These are phyloP conservation scores for Metallyticus violacea DNA, from an alignment of 2,888 invertebrate species.

Conservation along the genomic window DNA sequence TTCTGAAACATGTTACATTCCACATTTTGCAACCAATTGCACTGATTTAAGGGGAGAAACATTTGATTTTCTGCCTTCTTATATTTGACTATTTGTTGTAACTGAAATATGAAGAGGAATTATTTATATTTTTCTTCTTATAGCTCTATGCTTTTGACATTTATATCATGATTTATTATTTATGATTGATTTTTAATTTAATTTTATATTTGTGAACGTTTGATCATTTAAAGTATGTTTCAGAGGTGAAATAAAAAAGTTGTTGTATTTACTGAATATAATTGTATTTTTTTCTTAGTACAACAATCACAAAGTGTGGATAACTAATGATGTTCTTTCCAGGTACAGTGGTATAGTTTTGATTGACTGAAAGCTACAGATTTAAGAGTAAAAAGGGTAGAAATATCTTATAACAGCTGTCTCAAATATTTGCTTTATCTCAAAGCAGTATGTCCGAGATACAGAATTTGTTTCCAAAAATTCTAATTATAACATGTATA, in stretches of 20 bases:
- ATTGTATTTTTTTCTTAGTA: background rate
- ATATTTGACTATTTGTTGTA: background rate
- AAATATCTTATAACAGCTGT: background rate
- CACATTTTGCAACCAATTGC: background rate
- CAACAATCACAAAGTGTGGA: background rate
- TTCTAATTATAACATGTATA: background rate
- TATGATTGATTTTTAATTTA: background rate
- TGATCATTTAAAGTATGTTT: background rate
- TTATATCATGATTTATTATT: background rate
- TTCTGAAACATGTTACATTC: background rate
- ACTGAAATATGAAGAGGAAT: background rate
- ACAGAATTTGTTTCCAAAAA: background rate
- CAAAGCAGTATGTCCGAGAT: background rate
- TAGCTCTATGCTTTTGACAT: background rate
- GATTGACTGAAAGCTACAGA: background rate
- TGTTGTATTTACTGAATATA: background rate
- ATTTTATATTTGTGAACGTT: background rate
- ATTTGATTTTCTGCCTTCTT: background rate
- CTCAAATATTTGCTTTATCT: background rate
- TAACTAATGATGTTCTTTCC: background rate
- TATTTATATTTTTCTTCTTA: background rate
- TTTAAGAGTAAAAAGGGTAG: background rate
- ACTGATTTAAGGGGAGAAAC: background rate
- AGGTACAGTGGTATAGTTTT: background rate
- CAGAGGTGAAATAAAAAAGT: background rate